phyloP scores from a whole-genome alignment of 2,113 vertebrate species.

The Murina feae region DNA sequence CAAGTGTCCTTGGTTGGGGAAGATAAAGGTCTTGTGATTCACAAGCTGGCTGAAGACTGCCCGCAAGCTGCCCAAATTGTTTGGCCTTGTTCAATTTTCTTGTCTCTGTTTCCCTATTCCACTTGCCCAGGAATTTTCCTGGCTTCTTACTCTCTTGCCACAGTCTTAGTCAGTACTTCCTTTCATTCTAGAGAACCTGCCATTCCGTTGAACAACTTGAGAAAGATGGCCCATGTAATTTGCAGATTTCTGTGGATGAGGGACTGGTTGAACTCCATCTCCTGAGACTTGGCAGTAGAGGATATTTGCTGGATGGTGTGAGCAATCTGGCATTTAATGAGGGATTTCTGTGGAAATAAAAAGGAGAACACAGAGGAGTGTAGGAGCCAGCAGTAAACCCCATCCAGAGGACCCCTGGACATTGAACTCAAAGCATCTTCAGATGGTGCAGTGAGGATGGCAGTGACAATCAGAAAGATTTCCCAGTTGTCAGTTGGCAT shows the following conservation, averaged over 20 bases:
- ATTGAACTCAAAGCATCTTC: neutral
- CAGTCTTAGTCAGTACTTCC: neutral
- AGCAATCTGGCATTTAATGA: neutral
- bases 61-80: neutral
- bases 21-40: neutral
- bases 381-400: neutral
- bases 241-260: neutral
- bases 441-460: neutral
- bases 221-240: neutral
- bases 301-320: neutral
- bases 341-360: neutral
- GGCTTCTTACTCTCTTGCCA: neutral
- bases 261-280: neutral
- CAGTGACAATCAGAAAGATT: neutral
- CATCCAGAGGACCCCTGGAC: neutral
- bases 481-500: neutral
- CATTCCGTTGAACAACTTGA: neutral
- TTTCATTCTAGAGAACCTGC: neutral
- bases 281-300: neutral
- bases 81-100: neutral
- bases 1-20: neutral
- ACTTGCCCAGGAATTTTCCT: neutral
- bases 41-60: neutral
- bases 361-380: neutral
- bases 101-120: neutral